Evolutionary conservation across 1,140 invertebrate species (phyloP).

Genomic region (Proctacanthus coquilletti): DNA sequence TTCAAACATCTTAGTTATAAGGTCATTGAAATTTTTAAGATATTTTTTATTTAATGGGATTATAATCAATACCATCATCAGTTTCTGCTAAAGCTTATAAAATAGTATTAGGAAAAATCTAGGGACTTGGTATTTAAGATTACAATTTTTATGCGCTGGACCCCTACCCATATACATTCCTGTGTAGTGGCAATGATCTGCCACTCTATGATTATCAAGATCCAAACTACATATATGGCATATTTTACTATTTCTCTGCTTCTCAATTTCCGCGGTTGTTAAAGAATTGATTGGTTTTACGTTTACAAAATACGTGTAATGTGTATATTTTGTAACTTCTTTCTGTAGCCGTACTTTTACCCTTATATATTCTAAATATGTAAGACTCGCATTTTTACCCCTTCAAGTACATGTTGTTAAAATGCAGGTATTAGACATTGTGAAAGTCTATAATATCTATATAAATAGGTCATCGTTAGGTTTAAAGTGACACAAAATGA

Average conservation of each 20-base stretch:
- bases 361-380: slow-evolving; percentile 12
- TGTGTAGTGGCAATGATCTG: slow-evolving; percentile 24
- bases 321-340: slow-evolving; percentile 6
- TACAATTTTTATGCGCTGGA: slow-evolving; percentile 24
- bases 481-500: too few species aligned
- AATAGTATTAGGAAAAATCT: slow-evolving; percentile 26
- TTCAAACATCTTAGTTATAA: slow-evolving; percentile 7
- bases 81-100: slow-evolving; percentile 16
- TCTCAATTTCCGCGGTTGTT: slow-evolving; percentile 7
- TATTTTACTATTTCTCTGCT: slow-evolving; percentile 3
- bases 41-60: slow-evolving; percentile 27
- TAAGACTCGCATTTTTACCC: slow-evolving; percentile 12
- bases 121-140: slow-evolving; percentile 20
- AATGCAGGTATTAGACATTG: too few species aligned
- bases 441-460: too few species aligned
- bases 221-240: slow-evolving; percentile 21
- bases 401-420: too few species aligned
- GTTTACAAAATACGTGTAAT: slow-evolving; percentile 8
- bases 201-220: slow-evolving; percentile 11
- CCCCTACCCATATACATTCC: slow-evolving; percentile 21
- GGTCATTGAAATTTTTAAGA: slow-evolving; percentile 13
- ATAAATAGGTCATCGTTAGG: too few species aligned
- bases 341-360: slow-evolving; percentile 15
- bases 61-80: slow-evolving; percentile 17
- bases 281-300: slow-evolving; percentile 10